A percentile compares a stretch with the other conserved stretches of the same genome.
These are phyloP conservation scores for Mamestra brassicae DNA, from an alignment of 2,888 invertebrate genomes.

Conservation along the genomic window DNA sequence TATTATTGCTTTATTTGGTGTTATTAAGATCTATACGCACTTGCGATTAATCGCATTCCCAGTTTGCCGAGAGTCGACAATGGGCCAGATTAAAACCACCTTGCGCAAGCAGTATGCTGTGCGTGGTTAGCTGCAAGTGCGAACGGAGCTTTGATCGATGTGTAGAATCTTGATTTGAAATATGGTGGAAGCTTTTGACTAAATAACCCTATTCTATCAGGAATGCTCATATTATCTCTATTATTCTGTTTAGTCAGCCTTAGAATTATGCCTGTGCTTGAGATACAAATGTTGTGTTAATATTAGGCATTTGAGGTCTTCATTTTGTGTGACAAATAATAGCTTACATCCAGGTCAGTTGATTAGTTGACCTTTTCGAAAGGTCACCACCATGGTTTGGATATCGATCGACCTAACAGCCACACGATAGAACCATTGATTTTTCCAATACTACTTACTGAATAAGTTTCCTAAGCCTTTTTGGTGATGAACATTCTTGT, in stretches of 20 bases:
- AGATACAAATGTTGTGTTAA: neutral
- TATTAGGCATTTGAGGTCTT: neutral
- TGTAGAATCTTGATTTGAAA: slow-evolving; percentile 23
- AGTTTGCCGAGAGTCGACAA: neutral
- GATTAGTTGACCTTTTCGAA: slow-evolving; percentile 7
- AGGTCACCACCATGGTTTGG: neutral
- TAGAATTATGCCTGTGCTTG: neutral
- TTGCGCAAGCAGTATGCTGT: neutral
- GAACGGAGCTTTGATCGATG: slow-evolving; percentile 8
- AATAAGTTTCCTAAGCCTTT: neutral
- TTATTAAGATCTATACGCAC: neutral
- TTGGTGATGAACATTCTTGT: neutral
- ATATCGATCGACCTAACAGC: slow-evolving; percentile 2
- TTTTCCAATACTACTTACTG: neutral
- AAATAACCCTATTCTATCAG: neutral
- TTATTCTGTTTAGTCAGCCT: neutral
- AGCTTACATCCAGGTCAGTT: neutral
- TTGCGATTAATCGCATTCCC: slow-evolving; percentile 1
- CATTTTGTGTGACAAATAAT: neutral
- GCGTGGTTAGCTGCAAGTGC: slow-evolving; percentile 2
- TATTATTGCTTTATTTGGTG: slow-evolving; percentile 45
- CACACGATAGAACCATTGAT: neutral
- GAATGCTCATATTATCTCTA: slow-evolving; percentile 1
- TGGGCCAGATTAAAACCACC: neutral
- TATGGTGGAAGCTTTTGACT: slow-evolving; percentile 15